phyloP scores from a whole-genome alignment of 2,888 invertebrate species.

The Tholera decimalis region DNA sequence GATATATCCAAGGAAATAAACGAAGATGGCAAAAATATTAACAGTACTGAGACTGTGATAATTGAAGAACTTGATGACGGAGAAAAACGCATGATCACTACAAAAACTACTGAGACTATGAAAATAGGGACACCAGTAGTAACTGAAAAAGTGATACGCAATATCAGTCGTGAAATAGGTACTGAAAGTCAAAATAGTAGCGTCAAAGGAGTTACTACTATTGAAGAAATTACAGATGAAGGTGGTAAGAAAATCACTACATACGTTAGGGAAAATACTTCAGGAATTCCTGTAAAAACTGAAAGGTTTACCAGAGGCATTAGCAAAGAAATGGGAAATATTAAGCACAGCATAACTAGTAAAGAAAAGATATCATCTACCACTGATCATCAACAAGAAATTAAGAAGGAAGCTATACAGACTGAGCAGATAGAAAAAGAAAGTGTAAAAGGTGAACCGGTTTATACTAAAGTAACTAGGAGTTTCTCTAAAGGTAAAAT shows the following conservation, averaged over 20 bases:
- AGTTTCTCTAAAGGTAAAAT: conserved; percentile 52
- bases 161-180: conserved; percentile 29
- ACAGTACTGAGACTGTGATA: conserved; percentile 20
- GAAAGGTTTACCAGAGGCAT: conserved; percentile 52
- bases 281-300: conserved; percentile 50
- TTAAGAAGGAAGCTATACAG: conserved; percentile 28
- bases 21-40: conserved; percentile 20
- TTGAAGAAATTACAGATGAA: conserved; percentile 18
- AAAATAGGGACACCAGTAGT: conserved; percentile 31
- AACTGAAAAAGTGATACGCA: conserved; percentile 33
- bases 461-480: conserved; percentile 48
- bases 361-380: conserved; percentile 12
- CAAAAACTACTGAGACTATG: conserved; percentile 37
- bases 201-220: conserved; percentile 21
- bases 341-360: conserved; percentile 25
- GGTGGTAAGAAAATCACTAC: conserved; percentile 18
- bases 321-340: conserved; percentile 54
- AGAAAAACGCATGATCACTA: conserved; percentile 41
- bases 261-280: conserved; percentile 37
- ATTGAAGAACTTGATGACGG: conserved; percentile 33
- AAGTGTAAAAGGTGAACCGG: conserved; percentile 46
- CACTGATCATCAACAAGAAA: conserved; percentile 4
- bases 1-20: conserved; percentile 32
- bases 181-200: conserved; percentile 4
- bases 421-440: conserved; percentile 60